A percentile compares a stretch with the other conserved stretches of the same genome.
phyloP scores from a whole-genome alignment of 2,113 vertebrate genomes.

The Etia nguti region DNA sequence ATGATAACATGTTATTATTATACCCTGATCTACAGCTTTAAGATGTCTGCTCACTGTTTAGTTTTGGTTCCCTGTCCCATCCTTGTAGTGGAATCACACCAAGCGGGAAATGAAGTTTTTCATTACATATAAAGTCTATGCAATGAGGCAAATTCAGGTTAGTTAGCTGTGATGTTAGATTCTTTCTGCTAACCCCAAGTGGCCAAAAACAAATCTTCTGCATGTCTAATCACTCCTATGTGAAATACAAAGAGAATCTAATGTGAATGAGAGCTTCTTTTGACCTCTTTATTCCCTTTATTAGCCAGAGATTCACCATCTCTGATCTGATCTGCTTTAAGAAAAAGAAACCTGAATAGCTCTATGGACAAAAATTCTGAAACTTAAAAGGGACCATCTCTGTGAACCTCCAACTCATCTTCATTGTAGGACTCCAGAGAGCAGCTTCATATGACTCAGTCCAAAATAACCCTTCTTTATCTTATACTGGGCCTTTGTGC shows the following conservation, averaged over 20 bases:
- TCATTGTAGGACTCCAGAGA: not conserved
- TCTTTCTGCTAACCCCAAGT: not conserved
- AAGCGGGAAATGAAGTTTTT: not conserved
- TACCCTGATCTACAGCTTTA: not conserved
- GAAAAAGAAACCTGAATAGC: not conserved
- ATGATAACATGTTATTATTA: not conserved
- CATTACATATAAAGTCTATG: not conserved
- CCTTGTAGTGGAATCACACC: not conserved
- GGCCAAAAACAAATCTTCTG: not conserved
- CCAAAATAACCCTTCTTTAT: not conserved
- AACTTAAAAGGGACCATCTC: not conserved
- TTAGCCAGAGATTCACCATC: not conserved
- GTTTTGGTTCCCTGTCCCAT: not conserved
- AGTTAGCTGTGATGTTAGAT: not conserved
- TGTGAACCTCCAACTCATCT: not conserved
- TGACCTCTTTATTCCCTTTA: not conserved
- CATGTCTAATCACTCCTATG: not conserved
- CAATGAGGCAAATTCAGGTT: not conserved
- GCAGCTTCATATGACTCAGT: not conserved
- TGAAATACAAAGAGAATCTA: accelerated
- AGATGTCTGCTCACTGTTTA: not conserved
- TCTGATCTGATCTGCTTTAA: not conserved
- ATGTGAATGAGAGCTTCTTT: not conserved
- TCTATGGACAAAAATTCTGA: not conserved
- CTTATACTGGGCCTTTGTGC: not conserved